Evolutionary conservation across 2,113 vertebrate genomes (phyloP).

Genomic region (Serilophus lunatus): DNA sequence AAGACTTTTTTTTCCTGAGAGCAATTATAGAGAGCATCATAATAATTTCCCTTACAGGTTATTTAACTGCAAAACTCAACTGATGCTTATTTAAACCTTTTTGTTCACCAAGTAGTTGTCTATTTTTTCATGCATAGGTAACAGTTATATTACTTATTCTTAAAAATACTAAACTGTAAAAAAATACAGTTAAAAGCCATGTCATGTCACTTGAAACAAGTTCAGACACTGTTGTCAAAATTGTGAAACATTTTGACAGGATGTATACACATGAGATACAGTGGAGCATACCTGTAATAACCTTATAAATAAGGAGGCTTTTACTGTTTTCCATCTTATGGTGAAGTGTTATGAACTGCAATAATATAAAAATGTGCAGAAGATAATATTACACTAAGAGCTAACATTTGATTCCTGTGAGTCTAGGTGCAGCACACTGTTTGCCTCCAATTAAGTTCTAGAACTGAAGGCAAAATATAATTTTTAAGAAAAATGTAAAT

Average conservation of each 20-base stretch:
- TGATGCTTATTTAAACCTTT: constrained; percentile 38
- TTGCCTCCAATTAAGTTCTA: background rate
- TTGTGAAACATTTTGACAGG: constrained; percentile 53
- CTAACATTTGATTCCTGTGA: background rate
- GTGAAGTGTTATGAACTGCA: constrained; percentile 4
- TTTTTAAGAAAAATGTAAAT: background rate
- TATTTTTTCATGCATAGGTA: constrained; percentile 1
- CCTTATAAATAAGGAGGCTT: constrained; percentile 53
- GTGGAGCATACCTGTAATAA: constrained; percentile 40
- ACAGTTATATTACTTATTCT: background rate
- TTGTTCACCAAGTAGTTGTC: background rate
- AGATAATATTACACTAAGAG: background rate
- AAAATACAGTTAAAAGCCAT: constrained; percentile 32
- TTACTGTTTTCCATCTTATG: constrained; percentile 41
- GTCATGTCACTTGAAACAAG: constrained; percentile 42
- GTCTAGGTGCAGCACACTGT: background rate
- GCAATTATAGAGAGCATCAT: constrained; percentile 58
- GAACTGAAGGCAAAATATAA: background rate
- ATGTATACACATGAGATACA: constrained; percentile 27
- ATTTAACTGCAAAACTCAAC: constrained; percentile 49
- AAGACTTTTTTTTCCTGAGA: background rate
- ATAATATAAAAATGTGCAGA: background rate
- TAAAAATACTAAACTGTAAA: constrained; percentile 9
- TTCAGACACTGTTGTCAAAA: constrained; percentile 46
- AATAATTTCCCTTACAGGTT: constrained; percentile 45